Evolutionary conservation across 2,888 invertebrate species (phyloP).

Genomic region (Euplexia lucipara): DNA sequence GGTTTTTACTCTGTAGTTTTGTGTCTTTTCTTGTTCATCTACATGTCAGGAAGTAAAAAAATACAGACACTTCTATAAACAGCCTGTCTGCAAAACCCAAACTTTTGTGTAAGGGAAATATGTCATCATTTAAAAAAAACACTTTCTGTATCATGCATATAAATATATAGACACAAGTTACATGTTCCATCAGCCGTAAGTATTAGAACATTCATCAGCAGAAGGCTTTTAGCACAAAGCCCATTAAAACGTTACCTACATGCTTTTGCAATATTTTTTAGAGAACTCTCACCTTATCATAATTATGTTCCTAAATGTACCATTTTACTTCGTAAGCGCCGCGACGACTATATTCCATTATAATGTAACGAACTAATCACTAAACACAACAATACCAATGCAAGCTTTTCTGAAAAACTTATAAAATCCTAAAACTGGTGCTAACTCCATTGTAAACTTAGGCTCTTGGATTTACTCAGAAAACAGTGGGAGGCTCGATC

Average conservation of each 20-base stretch:
- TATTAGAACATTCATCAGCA: constrained; percentile 4
- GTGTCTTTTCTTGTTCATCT: constrained; percentile 15
- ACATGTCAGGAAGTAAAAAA: too few relatives aligned
- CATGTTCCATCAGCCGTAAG: background rate
- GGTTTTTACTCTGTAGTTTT: constrained; percentile 15
- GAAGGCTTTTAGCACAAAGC: constrained; percentile 37
- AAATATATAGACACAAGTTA: constrained; percentile 9
- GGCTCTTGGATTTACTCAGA: constrained; percentile 30
- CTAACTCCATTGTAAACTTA: constrained; percentile 39
- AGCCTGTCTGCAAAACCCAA: background rate
- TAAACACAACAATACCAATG: constrained; percentile 27
- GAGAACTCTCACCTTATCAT: constrained; percentile 53
- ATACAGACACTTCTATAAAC: background rate
- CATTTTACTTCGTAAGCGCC: constrained; percentile 46
- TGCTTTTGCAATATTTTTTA: constrained; percentile 63
- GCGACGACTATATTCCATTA: constrained; percentile 5
- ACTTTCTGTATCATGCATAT: background rate
- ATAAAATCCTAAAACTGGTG: constrained; percentile 39
- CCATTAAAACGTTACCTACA: constrained; percentile 58
- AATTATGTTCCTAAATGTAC: constrained; percentile 67
- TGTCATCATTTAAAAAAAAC: background rate
- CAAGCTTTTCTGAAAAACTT: constrained; percentile 26
- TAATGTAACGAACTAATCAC: constrained; percentile 9
- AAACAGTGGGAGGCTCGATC: constrained; percentile 40
- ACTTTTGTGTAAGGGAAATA: background rate